Evolutionary conservation across 2,797 vertebrate species (phyloP), one percentile per base, ranked within the genome.

Genomic region (Protonibea diacanthus): DNA sequence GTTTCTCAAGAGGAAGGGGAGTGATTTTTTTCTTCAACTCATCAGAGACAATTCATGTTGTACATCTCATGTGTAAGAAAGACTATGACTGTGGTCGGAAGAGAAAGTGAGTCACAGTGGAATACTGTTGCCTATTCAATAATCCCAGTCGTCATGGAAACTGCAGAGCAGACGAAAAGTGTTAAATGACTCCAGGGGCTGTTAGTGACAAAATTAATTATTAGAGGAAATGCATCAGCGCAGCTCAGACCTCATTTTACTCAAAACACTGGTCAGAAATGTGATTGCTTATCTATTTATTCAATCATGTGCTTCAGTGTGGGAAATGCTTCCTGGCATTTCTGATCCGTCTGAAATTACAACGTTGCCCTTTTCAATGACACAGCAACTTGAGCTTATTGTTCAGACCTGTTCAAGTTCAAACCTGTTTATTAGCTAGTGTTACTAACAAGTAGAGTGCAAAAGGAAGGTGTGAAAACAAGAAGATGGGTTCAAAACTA

Each of bases 111-210:
- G 78, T 92, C 89, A 91, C 76, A 66, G 60, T 23, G 52, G 65
- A 84, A 76, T 71, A 84, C 65, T 83, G 80, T 76, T 87, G 73
- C 76, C 78, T 85, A 68, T 87, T 91, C 80, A 89, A 75, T 83
- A 75, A 87, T 71, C 11, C 60, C 52, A 51, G 93, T 93, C n/a
- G 89, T 88, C 92, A 94, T 93, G 90, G 94, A 89, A 94, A 94
- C 93, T 88, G 92, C 73, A 76, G 88, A 60, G 69, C 87, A 63
- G 80, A 87, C 59, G 21, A 85, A 92, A 90, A 82, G 80, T 86
- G 78, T 87, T 85, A 84, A 86, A 87, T 76, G 81, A 81, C 69
- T 78, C 66, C 57, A 57, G 60, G 71, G 74, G 73, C 68, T 74
- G 57, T 82, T 51, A 29, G 66, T 82, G 81, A 81, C 84, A 69